Evolutionary conservation across 2,113 vertebrate species (phyloP), one percentile per base, ranked within the genome.

Genomic region (Chamaea fasciata): DNA sequence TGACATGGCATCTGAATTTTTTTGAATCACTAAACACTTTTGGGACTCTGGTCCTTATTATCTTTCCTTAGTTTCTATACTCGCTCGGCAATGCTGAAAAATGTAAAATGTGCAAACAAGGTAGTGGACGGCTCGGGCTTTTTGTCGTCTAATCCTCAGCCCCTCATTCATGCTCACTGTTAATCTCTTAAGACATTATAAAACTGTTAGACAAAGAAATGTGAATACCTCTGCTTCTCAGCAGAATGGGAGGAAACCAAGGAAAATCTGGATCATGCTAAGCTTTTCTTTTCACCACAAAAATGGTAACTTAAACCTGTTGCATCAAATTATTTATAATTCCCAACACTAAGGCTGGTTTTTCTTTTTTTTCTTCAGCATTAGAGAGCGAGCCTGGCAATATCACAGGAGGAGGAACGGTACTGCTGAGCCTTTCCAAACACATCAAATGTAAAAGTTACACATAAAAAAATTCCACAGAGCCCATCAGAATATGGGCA

Each of bases 161-260:
- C 97, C 96, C 96, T 98, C 98, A 98, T 98, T 98, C 98, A 98
- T 98, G 98, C 98, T 98, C 98, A 98, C 98, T 98, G 98, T 98
- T 98, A 98, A 98, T 98, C 98, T 98, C 98, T 98, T 98, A 98
- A 98, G 98, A 98, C 98, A 98, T 98, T 98, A 98, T 98, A 98
- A 98, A 98, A 98, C 97, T 98, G 97, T 97, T 98, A 98, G 98
- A 98, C 98, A 98, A 98, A 98, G 98, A 97, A 97, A 98, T 79
- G 98, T 98, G 98, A 98, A 98, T 98, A 98, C 98, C 98, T 98
- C 98, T 98, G 97, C 97, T 97, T 97, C 98, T 98, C 97, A 98
- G 95, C 96, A 98, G 98, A 99, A 98, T 98, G 97, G 98, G 98
- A 98, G 98, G 98, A 98, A 98, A 98, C 98, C 98, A 98, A 98